Percentiles rank a stretch among this genome's conserved stretches.
Evolutionary conservation across 2,113 vertebrate species (phyloP).

Genomic region (Rhinoptilus africanus): DNA sequence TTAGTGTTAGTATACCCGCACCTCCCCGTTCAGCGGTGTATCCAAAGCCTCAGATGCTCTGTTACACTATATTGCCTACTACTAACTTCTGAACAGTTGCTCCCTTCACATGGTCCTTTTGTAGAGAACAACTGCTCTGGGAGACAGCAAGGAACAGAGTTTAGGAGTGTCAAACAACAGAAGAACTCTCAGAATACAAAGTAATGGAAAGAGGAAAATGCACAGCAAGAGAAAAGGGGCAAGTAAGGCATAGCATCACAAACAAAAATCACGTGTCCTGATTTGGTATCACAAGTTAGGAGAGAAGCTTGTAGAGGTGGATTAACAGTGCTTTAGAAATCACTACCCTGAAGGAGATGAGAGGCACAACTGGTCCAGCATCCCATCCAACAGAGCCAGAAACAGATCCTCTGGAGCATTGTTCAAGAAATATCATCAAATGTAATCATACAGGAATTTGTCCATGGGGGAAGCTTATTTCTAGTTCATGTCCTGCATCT

Average conservation of each 20-base stretch:
- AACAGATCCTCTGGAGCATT: background rate
- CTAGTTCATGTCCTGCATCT: background rate
- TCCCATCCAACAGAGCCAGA: background rate
- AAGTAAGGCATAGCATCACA: background rate
- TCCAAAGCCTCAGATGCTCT: accelerated
- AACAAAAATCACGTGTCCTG: background rate
- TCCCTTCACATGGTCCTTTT: background rate
- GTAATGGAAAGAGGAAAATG: background rate
- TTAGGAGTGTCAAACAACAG: background rate
- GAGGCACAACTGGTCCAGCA: background rate
- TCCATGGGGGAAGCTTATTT: background rate
- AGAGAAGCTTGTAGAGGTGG: background rate
- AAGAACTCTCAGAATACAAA: background rate
- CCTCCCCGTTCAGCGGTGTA: background rate
- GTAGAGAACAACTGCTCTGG: background rate
- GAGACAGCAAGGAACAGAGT: background rate
- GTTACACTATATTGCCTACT: background rate
- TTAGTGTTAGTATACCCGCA: background rate
- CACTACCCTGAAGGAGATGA: background rate
- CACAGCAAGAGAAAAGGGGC: background rate
- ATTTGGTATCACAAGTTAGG: background rate
- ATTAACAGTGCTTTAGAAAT: background rate
- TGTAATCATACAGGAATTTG: background rate
- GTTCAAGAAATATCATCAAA: background rate
- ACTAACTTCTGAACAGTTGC: background rate